phyloP scores from a whole-genome alignment of 2,113 vertebrate species.

The Haliaeetus leucogaster region DNA sequence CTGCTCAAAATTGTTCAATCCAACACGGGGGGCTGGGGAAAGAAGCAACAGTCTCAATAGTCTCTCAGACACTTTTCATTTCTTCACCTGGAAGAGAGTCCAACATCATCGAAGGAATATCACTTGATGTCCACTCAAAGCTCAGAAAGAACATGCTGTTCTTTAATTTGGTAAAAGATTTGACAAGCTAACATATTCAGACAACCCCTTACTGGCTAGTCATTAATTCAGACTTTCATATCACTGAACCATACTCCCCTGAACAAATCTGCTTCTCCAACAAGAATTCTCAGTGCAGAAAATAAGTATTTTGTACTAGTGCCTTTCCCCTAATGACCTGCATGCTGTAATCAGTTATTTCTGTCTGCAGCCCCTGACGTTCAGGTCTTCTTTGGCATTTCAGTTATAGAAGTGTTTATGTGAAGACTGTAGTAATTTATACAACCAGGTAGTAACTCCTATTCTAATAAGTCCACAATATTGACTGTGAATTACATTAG shows the following conservation, averaged over 20 bases:
- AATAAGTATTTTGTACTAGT: background rate
- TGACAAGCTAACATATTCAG: background rate
- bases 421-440: background rate
- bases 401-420: background rate
- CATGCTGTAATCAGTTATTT: background rate
- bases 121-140: background rate
- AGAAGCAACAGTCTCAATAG: background rate
- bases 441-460: background rate
- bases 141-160: background rate
- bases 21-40: accelerated
- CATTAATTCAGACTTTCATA: conserved; percentile 21
- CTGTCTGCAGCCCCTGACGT: background rate
- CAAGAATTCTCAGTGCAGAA: background rate
- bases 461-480: background rate
- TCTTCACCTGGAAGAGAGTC: background rate
- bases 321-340: background rate
- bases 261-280: background rate
- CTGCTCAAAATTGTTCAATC: background rate
- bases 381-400: background rate
- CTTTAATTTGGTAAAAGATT: conserved; percentile 19
- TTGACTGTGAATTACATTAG: background rate
- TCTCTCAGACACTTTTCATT: background rate
- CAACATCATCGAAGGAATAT: background rate
- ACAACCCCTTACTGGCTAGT: background rate
- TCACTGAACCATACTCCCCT: background rate